phyloP scores from a whole-genome alignment of 2,797 vertebrate genomes.

The Molossus alvarezi region DNA sequence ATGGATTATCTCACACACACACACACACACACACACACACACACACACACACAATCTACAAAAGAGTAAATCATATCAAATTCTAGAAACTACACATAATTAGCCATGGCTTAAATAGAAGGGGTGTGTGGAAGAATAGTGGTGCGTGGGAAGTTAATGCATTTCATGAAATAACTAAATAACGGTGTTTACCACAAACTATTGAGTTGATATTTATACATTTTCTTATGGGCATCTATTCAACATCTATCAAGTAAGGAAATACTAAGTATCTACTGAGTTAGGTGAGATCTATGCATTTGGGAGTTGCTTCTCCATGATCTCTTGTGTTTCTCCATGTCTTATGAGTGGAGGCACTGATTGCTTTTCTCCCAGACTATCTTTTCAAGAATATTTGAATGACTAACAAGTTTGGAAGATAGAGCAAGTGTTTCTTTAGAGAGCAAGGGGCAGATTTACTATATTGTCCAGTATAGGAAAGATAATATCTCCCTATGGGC shows the following conservation, averaged over 20 bases:
- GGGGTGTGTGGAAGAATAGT: neutral
- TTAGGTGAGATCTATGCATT: neutral
- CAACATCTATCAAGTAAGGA: neutral
- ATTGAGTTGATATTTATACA: neutral
- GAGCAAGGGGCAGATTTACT: neutral
- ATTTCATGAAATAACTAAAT: neutral
- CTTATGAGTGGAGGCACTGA: neutral
- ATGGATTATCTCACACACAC: neutral
- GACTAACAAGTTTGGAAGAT: conserved; percentile 14
- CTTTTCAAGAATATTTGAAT: neutral
- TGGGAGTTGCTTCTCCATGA: neutral
- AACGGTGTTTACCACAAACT: neutral
- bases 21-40: neutral
- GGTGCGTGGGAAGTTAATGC: neutral
- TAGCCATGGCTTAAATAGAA: neutral
- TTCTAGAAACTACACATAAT: conserved; percentile 49
- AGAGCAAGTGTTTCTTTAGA: neutral
- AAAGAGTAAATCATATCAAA: neutral
- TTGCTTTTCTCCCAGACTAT: conserved; percentile 15
- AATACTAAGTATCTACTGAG: neutral
- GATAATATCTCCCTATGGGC: neutral
- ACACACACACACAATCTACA: neutral
- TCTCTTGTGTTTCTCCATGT: neutral
- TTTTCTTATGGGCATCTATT: neutral
- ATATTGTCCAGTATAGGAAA: neutral